phyloP scores from a whole-genome alignment of 2,888 invertebrate genomes.

The Adineta ricciae region DNA sequence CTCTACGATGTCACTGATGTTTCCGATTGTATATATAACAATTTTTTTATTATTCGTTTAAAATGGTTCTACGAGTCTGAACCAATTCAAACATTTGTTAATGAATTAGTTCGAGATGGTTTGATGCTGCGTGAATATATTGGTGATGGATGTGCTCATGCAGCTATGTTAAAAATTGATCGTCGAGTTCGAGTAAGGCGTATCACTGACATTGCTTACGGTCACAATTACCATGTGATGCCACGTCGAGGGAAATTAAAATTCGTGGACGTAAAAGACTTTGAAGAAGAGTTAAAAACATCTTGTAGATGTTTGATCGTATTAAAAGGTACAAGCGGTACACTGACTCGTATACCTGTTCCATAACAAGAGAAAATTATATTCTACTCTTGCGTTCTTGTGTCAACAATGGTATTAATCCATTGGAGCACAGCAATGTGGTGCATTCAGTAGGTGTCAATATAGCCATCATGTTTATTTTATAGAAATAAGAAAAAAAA shows the following conservation, averaged over 20 bases:
- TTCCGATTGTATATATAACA: background rate
- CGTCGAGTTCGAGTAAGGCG: background rate
- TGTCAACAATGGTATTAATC: no score
- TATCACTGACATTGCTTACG: background rate
- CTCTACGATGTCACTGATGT: rapidly evolving
- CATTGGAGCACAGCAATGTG: no score
- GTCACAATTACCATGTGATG: background rate
- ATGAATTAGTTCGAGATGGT: background rate
- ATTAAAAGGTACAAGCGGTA: no score
- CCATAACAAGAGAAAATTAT: no score
- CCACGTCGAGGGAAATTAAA: background rate
- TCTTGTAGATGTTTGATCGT: no score
- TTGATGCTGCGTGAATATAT: background rate
- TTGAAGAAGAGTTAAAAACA: no score
- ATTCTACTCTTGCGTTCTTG: no score
- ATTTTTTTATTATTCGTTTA: background rate
- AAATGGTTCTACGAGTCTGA: background rate
- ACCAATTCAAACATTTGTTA: background rate
- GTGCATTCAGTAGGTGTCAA: no score
- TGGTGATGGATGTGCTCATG: background rate
- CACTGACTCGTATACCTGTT: no score
- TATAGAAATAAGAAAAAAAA: no score
- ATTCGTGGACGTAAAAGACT: no score
- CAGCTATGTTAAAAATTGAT: background rate
- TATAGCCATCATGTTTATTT: no score